phyloP scores from a whole-genome alignment of 1,140 invertebrate genomes.

The Drosophila erecta region DNA sequence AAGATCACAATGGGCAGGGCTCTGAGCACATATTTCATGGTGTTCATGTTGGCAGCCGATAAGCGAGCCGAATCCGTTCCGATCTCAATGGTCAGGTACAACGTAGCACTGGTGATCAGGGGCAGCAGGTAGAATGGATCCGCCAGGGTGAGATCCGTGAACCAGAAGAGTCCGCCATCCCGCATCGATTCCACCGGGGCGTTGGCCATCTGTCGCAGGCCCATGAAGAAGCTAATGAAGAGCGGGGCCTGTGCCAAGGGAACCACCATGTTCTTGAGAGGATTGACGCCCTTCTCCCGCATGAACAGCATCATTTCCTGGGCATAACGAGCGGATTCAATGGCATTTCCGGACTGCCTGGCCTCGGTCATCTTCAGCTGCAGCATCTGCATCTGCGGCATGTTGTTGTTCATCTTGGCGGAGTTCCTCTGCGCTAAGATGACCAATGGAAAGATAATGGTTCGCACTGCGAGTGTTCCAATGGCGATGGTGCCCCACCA shows the following conservation, averaged over 20 bases:
- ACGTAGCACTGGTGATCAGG: conserved; percentile 91
- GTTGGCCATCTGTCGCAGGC: conserved; percentile 92
- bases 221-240: conserved; percentile 96
- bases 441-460: conserved; percentile 92
- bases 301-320: conserved; percentile 92
- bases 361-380: conserved; percentile 94
- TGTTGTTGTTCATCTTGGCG: conserved; percentile 91
- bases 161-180: conserved; percentile 96
- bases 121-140: conserved; percentile 97
- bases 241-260: conserved; percentile 94
- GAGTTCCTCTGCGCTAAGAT: conserved; percentile 91
- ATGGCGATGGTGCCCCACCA: conserved; percentile 95
- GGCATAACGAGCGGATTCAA: conserved; percentile 90
- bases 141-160: conserved; percentile 94
- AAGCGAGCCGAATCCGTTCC: conserved; percentile 91
- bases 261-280: conserved; percentile 92
- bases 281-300: conserved; percentile 92
- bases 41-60: conserved; percentile 87
- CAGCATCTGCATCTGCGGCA: conserved; percentile 92
- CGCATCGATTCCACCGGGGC: conserved; percentile 94
- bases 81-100: conserved; percentile 92
- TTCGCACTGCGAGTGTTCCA: conserved; percentile 91
- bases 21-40: conserved; percentile 90
- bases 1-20: conserved; percentile 93
- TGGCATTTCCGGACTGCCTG: conserved; percentile 90